Base-by-base conservation (phyloP, 2,888 invertebrate species). In the Drosophila anomalata region DNA sequence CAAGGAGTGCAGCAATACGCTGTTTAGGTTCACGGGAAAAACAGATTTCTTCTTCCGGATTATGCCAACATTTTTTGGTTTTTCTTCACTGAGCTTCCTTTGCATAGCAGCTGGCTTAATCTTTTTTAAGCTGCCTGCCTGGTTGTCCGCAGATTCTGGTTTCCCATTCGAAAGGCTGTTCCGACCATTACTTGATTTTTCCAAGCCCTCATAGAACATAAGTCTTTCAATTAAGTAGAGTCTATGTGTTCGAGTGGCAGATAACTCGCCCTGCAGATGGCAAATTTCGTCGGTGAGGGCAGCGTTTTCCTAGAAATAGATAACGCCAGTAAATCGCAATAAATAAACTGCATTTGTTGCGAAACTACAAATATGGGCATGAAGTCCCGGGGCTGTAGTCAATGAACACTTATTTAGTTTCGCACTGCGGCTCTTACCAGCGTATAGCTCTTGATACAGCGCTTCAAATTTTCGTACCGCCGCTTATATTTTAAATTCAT, bases 251-350 rank as follows among this genome's bases (percentile, higher is more conserved):
- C 96, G 96, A 0, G 96, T 95, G 56, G 95, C 93, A 26, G 95
- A 91, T 52, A 97, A 94, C 90, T 96, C 96, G 84, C 96, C 95
- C 92, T 98, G 97, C 73, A 96, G 94, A 90, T 95, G 94, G 0
- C 96, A 95, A 14, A 97, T 95, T 93, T 97, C 97, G 92, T 98
- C 98, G 91, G 97, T 97, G 2, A 97, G 91, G 5, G 96, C 96
- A 56, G 96, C 95, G 92, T 96, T 96, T 93, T 96, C 96, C 96
- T 96, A 22, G 33, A 72, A 55, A 14, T n/a, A 20, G 6, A 20
- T 55, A 60, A 3, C 47, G 22, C 42, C n/a, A 8, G 12, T 11
- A 41, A 20, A 17, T 9, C 3, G 1, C 5, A 41, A 41, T 41
- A 17, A 42, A 42, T 9, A 8, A 42, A 20, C 17, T 17, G 1